These are phyloP conservation scores for Pemphigus obesinymphae DNA, from an alignment of 1,140 invertebrate genomes.

Conservation along the genomic window DNA sequence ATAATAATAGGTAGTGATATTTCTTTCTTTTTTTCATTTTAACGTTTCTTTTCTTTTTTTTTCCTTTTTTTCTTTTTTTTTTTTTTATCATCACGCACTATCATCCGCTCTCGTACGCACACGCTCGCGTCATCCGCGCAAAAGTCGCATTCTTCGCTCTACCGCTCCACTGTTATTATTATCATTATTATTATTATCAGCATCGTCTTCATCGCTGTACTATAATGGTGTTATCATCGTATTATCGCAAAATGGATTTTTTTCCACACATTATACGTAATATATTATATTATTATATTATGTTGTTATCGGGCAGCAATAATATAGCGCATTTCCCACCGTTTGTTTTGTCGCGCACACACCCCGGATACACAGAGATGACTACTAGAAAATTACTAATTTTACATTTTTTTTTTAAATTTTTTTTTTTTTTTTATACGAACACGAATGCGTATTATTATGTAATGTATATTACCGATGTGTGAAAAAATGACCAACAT, in stretches of 20 bases:
- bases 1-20: too few species aligned
- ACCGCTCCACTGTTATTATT: background rate
- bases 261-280: too few species aligned
- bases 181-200: slow-evolving; percentile 2
- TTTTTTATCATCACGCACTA: background rate
- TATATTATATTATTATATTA: too few species aligned
- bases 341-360: background rate
- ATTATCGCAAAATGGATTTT: slow-evolving; percentile 15
- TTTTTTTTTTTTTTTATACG: too few species aligned
- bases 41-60: background rate
- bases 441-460: too few species aligned
- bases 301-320: background rate
- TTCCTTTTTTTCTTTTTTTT: background rate
- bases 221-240: too few species aligned
- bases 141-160: slow-evolving; percentile 20
- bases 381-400: too few species aligned
- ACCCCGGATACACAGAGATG: too few species aligned
- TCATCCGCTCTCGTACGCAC: background rate
- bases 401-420: too few species aligned
- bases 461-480: too few species aligned
- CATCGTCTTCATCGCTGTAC: too few species aligned
- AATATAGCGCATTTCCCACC: background rate
- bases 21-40: background rate
- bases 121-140: background rate
- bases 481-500: too few species aligned